Percentiles rank a stretch among this genome's conserved stretches.
These are phyloP conservation scores for Engraulis encrasicolus DNA, from an alignment of 2,113 vertebrate species.

Conservation along the genomic window DNA sequence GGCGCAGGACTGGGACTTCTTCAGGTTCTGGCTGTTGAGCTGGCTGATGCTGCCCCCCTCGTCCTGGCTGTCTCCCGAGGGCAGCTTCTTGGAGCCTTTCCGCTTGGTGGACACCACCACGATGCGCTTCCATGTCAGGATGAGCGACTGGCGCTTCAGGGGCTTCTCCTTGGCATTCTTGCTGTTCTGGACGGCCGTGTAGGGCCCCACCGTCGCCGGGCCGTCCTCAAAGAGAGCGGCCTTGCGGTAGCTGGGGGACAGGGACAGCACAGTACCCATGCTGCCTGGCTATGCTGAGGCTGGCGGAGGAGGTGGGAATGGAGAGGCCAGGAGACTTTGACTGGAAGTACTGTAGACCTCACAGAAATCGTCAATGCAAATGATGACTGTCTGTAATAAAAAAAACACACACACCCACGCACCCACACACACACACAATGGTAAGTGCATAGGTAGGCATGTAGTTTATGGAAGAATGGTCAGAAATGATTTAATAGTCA, in stretches of 20 bases:
- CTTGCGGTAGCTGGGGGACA: conserved; percentile 91
- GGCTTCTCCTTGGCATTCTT: conserved; percentile 89
- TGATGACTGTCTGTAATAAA: neutral
- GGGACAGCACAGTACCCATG: conserved; percentile 91
- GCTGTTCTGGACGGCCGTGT: conserved; percentile 89
- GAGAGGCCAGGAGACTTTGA: neutral
- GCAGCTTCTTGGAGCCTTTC: conserved; percentile 88
- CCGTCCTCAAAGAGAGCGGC: conserved; percentile 88
- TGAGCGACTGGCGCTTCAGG: conserved; percentile 87
- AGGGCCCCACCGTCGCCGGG: conserved; percentile 83
- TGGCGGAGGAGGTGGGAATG: neutral
- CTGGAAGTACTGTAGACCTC: neutral
- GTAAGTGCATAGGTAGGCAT: too few species aligned
- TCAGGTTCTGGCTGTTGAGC: conserved; percentile 86
- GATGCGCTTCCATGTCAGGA: conserved; percentile 90
- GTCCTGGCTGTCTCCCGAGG: conserved; percentile 76
- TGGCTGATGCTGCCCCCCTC: conserved; percentile 80
- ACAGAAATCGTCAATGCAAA: neutral
- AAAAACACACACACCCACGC: neutral
- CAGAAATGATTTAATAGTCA: too few species aligned
- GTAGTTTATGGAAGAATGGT: too few species aligned
- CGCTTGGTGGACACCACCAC: conserved; percentile 89
- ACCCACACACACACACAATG: too few species aligned
- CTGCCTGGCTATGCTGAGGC: conserved; percentile 45
- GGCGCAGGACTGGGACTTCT: conserved; percentile 90